A percentile compares a stretch with the other conserved stretches of the same genome.
phyloP scores from a whole-genome alignment of 2,797 vertebrate species.

The Eurystomus glaucurus region DNA sequence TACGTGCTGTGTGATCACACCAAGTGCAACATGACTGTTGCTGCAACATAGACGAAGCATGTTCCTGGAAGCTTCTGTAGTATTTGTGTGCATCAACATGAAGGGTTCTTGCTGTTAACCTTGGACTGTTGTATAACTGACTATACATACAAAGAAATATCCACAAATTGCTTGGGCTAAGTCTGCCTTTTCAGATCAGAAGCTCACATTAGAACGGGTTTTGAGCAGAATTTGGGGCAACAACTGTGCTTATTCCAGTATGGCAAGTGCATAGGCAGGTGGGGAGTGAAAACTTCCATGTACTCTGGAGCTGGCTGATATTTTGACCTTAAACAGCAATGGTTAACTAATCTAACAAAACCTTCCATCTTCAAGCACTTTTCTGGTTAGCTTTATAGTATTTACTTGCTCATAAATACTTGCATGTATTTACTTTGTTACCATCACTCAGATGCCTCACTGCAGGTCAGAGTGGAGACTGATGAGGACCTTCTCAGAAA shows the following conservation, averaged over 20 bases:
- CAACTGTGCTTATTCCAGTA: background rate
- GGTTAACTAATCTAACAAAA: background rate
- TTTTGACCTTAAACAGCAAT: background rate
- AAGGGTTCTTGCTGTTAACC: background rate
- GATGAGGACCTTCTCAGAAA: background rate
- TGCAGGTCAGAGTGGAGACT: background rate
- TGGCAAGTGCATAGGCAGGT: background rate
- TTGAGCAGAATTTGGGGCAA: background rate
- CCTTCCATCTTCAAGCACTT: background rate
- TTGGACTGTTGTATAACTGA: background rate
- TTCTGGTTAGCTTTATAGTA: background rate
- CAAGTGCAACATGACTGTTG: background rate
- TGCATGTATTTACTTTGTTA: background rate
- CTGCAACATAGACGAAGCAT: background rate
- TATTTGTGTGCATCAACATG: background rate
- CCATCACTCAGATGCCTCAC: background rate
- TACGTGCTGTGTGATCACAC: background rate
- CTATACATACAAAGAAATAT: background rate
- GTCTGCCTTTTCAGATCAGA: background rate
- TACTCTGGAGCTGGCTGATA: background rate
- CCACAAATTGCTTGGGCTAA: background rate
- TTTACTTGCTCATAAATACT: background rate
- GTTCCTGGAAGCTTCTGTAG: background rate
- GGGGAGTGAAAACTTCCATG: background rate
- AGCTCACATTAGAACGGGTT: background rate